Evolutionary conservation across 2,797 vertebrate genomes (phyloP), one percentile per base, ranked within the genome.

Genomic region (Alfaro cultratus): DNA sequence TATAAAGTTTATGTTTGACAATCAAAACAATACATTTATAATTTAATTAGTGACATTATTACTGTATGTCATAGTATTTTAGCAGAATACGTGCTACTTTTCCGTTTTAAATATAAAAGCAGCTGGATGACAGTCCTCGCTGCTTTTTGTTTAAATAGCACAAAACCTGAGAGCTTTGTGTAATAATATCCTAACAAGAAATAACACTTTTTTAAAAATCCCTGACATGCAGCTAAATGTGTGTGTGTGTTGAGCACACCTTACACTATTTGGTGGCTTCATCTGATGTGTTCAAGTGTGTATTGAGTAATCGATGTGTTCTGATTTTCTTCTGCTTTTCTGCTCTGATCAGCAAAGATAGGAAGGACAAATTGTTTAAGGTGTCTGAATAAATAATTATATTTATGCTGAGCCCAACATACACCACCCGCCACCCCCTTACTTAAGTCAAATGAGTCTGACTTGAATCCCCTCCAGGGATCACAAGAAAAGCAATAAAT

Each of bases 261-360:
- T 74, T 78, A 71, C 70, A 76, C 81, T 79, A 43, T 90, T 87
- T 88, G 80, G 74, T 87, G 85, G 72, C 89, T 93, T 97, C 97
- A 97, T 97, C 95, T 97, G 95, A 93, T 93, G 96, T 96, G 97
- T 98, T 98, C 97, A 98, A 98, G 97, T 97, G 95, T 96, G 96
- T 97, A 97, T 97, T 96, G 97, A 97, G 97, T 96, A 97, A 98
- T 99, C 94, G 96, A 98, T 98, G 96, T 95, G 96, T 97, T 96
- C 95, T 95, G 97, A 97, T 97, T 98, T 98, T 98, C 97, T 96
- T 96, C 93, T 93, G 95, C 94, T 96, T 97, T 98, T 98, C 96
- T 97, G 97, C 96, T 95, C 96, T 94, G 96, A 98, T 98, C 97
- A 98, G 97, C 97, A 97, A 67, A 93, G 91, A 96, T 93, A 95